A percentile compares a stretch with the other conserved stretches of the same genome.
phyloP scores from a whole-genome alignment of 2,888 invertebrate genomes.

The Lydus trimaculatus region DNA sequence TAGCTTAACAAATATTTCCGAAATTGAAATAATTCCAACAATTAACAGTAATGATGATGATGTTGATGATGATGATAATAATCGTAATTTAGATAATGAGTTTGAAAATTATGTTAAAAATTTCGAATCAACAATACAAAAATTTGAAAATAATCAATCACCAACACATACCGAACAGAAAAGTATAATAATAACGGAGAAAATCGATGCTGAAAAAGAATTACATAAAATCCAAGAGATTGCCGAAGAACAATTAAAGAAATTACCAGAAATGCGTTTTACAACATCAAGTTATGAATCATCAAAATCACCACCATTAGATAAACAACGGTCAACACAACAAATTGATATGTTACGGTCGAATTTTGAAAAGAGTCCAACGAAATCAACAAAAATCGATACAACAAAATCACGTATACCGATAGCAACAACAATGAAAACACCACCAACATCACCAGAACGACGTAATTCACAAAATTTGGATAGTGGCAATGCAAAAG shows the following conservation, averaged over 20 bases:
- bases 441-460: conserved; percentile 58
- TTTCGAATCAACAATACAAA: conserved; percentile 51
- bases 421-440: conserved; percentile 54
- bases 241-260: conserved; percentile 58
- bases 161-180: conserved; percentile 36
- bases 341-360: conserved; percentile 63
- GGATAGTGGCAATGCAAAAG: conserved; percentile 55
- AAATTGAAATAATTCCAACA: conserved; percentile 57
- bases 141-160: conserved; percentile 46
- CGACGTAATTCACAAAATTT: conserved; percentile 52
- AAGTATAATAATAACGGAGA: conserved; percentile 39
- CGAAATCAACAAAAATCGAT: conserved; percentile 49
- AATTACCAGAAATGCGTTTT: conserved; percentile 67
- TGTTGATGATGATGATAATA: conserved; percentile 53
- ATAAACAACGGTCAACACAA: conserved; percentile 62
- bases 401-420: conserved; percentile 57
- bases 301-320: conserved; percentile 63
- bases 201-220: conserved; percentile 53
- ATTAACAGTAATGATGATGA: conserved; percentile 49
- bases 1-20: conserved; percentile 44
- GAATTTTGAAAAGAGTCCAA: conserved; percentile 58
- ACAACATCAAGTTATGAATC: conserved; percentile 71
- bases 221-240: conserved; percentile 57
- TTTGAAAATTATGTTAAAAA: conserved; percentile 57
- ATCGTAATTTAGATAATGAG: conserved; percentile 57